Percentiles rank a stretch among this genome's conserved stretches.
These are phyloP conservation scores for Troides helena DNA, from an alignment of 2,888 invertebrate species.

Conservation along the genomic window DNA sequence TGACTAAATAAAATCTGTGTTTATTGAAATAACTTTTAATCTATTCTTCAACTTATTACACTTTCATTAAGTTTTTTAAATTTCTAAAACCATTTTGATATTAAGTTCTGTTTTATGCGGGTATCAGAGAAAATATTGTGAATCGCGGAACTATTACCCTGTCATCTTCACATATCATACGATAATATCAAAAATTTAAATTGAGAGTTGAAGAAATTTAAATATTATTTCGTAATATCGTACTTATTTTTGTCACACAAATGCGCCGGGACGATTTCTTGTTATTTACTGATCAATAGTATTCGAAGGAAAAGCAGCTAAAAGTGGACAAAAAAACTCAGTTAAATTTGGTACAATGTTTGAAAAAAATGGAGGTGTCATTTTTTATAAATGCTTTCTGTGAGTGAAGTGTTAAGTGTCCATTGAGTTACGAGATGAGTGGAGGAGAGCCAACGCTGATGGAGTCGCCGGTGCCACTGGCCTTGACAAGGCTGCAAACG, in stretches of 20 bases:
- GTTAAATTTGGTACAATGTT: constrained; percentile 32
- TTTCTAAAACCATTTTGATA: too few species aligned
- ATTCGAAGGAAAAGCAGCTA: neutral
- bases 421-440: constrained; percentile 61
- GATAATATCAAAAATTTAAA: too few species aligned
- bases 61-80: too few species aligned
- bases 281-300: neutral
- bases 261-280: constrained; percentile 5
- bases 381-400: constrained; percentile 21
- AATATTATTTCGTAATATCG: too few species aligned
- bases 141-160: too few species aligned
- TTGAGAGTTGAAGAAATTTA: too few species aligned
- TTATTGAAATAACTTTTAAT: too few species aligned
- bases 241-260: constrained; percentile 20
- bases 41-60: too few species aligned
- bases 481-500: constrained; percentile 66
- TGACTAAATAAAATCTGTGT: too few species aligned
- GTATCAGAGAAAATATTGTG: too few species aligned
- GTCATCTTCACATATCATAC: too few species aligned
- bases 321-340: neutral
- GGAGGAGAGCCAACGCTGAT: constrained; percentile 68
- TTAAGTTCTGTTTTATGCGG: too few species aligned
- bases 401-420: constrained; percentile 49
- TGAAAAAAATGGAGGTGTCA: constrained; percentile 59
- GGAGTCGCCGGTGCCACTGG: constrained; percentile 74